These are phyloP conservation scores for Tethya wilhelma DNA, from an alignment of 37 sponge, comb jelly and placozoan genomes.

Conservation along the genomic window DNA sequence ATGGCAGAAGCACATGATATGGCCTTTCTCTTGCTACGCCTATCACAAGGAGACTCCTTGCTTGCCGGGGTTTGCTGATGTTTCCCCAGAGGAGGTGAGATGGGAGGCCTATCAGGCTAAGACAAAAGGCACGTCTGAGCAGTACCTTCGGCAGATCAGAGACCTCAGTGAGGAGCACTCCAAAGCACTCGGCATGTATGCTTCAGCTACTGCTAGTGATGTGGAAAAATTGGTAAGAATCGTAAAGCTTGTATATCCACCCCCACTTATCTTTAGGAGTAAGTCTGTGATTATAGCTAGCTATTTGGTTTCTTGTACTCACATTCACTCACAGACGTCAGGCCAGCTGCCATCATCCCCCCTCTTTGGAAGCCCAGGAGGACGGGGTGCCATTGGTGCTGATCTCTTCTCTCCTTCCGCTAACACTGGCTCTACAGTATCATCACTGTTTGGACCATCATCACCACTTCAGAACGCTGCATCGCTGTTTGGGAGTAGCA, in stretches of 20 bases:
- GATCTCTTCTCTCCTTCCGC: background rate
- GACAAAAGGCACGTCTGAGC: background rate
- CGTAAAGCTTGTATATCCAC: too few relatives aligned
- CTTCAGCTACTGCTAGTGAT: background rate
- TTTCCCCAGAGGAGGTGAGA: constrained; percentile 70
- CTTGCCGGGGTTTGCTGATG: constrained; percentile 53
- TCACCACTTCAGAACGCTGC: background rate
- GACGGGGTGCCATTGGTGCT: too few relatives aligned
- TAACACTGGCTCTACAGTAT: background rate
- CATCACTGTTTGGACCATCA: background rate
- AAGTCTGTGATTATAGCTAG: too few relatives aligned
- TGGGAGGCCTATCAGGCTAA: constrained; percentile 68
- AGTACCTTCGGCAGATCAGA: background rate
- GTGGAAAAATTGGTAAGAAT: constrained; percentile 4
- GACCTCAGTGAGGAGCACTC: background rate
- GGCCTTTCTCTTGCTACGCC: constrained; percentile 77
- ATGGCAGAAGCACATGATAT: constrained; percentile 47
- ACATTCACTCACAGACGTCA: too few relatives aligned
- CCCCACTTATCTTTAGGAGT: too few relatives aligned
- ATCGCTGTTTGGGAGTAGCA: background rate
- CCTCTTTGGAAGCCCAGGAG: too few relatives aligned
- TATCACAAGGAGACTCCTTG: constrained; percentile 3
- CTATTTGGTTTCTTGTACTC: too few relatives aligned
- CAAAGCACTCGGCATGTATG: background rate
- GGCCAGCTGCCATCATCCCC: too few relatives aligned